Evolutionary conservation across 1,140 invertebrate genomes (phyloP).

Genomic region (Scaptomyza pallida): DNA sequence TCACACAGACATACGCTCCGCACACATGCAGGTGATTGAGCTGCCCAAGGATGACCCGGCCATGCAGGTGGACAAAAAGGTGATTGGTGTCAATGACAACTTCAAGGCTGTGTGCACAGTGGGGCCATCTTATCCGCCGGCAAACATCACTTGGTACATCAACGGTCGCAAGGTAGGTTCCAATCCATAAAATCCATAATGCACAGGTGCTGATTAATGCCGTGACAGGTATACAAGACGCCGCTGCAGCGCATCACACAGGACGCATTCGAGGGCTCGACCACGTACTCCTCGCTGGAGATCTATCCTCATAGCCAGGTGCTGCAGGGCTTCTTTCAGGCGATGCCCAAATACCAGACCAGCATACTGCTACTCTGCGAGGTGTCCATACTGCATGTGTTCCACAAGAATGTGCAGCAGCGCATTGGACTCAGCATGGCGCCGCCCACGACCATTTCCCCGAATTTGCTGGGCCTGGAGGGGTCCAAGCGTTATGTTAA

Average conservation of each 20-base stretch:
- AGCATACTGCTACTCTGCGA: constrained; percentile 77
- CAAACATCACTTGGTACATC: constrained; percentile 89
- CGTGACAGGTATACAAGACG: constrained; percentile 71
- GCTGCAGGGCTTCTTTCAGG: constrained; percentile 79
- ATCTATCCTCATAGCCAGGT: constrained; percentile 79
- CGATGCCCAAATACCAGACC: constrained; percentile 76
- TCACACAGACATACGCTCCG: constrained; percentile 88
- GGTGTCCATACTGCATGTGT: constrained; percentile 80
- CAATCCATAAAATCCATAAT: not conserved
- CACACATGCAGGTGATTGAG: constrained; percentile 88
- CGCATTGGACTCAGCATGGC: constrained; percentile 67
- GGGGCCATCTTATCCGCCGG: constrained; percentile 86
- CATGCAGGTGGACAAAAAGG: constrained; percentile 82
- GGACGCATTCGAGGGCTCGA: constrained; percentile 75
- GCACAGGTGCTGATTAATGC: constrained; percentile 10
- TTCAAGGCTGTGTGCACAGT: constrained; percentile 85
- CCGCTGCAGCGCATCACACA: constrained; percentile 80
- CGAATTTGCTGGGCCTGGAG: constrained; percentile 80
- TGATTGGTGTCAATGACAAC: constrained; percentile 74
- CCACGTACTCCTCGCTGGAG: constrained; percentile 76
- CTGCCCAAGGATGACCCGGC: constrained; percentile 80
- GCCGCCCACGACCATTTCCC: constrained; percentile 79
- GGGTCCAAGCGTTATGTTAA: constrained; percentile 78
- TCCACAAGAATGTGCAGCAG: constrained; percentile 80
- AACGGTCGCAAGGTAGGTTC: constrained; percentile 87